A percentile compares a stretch with the other conserved stretches of the same genome.
phyloP scores from a whole-genome alignment of 2,888 invertebrate genomes.

The Agrotis clavis region DNA sequence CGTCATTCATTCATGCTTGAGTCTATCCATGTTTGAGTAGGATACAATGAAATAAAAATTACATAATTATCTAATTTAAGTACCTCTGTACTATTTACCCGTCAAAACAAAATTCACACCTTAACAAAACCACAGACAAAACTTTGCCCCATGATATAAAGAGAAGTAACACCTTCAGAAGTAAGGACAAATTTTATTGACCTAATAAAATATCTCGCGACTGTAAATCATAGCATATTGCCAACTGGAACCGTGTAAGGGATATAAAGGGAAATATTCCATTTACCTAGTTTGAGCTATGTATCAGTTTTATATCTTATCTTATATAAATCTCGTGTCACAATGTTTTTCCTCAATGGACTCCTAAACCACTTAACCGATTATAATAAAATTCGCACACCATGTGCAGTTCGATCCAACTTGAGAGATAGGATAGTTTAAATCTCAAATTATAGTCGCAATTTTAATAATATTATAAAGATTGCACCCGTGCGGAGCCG shows the following conservation, averaged over 20 bases:
- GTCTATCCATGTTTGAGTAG: neutral
- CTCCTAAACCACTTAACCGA: too few relatives aligned
- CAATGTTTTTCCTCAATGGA: too few relatives aligned
- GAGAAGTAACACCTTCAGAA: conserved; percentile 64
- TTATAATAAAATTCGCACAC: too few relatives aligned
- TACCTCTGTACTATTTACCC: neutral
- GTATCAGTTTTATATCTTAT: conserved; percentile 20
- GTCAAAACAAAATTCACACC: conserved; percentile 19
- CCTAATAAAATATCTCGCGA: conserved; percentile 77
- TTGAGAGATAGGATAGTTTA: too few relatives aligned
- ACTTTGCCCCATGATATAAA: conserved; percentile 64
- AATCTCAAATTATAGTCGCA: too few relatives aligned
- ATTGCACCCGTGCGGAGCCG: too few relatives aligned
- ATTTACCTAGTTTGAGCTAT: conserved; percentile 57
- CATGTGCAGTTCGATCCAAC: too few relatives aligned
- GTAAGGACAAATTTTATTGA: conserved; percentile 81
- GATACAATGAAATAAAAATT: neutral
- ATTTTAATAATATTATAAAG: too few relatives aligned
- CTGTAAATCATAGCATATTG: conserved; percentile 79
- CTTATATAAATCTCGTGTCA: too few relatives aligned
- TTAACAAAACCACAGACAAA: too few relatives aligned
- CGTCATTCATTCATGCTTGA: neutral
- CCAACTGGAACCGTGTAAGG: conserved; percentile 66
- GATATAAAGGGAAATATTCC: conserved; percentile 70
- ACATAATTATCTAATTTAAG: too few relatives aligned